Percentiles rank a stretch among this genome's conserved stretches.
phyloP scores from a whole-genome alignment of 2,888 invertebrate genomes.

The Eumacrocentrus americanus region DNA sequence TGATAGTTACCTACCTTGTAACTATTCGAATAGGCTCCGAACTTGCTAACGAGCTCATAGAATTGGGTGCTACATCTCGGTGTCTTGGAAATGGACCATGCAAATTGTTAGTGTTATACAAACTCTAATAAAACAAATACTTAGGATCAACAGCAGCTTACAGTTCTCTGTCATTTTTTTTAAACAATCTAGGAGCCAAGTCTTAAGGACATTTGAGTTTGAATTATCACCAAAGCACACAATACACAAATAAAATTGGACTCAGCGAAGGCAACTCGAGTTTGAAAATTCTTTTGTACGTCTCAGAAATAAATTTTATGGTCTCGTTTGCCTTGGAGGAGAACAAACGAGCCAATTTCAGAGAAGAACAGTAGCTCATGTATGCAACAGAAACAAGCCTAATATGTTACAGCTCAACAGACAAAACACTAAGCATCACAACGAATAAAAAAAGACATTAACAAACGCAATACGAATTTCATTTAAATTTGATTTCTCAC shows the following conservation, averaged over 20 bases:
- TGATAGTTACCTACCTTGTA: constrained; percentile 48
- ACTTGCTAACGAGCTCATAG: constrained; percentile 56
- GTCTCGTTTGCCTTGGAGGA: not conserved
- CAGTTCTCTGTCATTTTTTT: not conserved
- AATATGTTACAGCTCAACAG: constrained; percentile 9
- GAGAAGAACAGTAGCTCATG: not conserved
- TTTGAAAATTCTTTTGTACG: not conserved
- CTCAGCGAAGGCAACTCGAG: not conserved
- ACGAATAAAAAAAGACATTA: constrained; percentile 13
- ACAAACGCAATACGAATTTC: not conserved
- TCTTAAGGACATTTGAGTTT: not conserved
- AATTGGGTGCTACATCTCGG: constrained; percentile 54
- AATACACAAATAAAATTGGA: not conserved
- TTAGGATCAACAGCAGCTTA: not conserved
- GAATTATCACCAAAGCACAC: not conserved
- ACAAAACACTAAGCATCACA: constrained; percentile 19
- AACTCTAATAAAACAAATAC: constrained; percentile 16
- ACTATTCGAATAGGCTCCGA: constrained; percentile 50
- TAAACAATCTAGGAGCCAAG: not conserved
- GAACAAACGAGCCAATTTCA: not conserved
- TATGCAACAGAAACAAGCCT: not conserved
- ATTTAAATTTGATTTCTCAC: constrained; percentile 40
- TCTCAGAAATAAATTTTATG: not conserved
- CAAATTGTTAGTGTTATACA: constrained; percentile 55
- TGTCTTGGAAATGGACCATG: constrained; percentile 53